phyloP scores from a whole-genome alignment of 2,797 vertebrate species.

The Chanos chanos region DNA sequence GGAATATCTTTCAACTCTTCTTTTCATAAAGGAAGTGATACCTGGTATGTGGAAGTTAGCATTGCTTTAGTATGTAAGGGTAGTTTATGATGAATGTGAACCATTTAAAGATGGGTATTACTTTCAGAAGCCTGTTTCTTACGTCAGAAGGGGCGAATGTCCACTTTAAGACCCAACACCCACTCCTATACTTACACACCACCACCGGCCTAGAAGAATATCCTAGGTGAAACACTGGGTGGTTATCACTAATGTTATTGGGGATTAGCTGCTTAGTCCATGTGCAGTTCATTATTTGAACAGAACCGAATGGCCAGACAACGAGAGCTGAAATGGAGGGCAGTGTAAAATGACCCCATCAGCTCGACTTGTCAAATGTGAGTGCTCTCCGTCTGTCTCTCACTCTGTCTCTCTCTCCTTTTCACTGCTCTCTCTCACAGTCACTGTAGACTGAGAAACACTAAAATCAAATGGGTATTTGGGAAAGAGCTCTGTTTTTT shows the following conservation, averaged over 20 bases:
- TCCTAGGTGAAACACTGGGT: not conserved
- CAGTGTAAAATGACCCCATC: conserved; percentile 33
- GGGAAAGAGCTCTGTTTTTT: conserved; percentile 29
- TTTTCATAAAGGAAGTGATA: no score
- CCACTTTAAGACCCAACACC: no score
- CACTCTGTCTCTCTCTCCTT: not conserved
- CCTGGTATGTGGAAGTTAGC: no score
- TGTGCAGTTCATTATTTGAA: conserved; percentile 21
- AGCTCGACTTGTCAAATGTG: conserved; percentile 11
- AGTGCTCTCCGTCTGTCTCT: not conserved
- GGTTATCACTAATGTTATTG: not conserved
- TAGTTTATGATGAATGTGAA: not conserved
- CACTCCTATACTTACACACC: no score
- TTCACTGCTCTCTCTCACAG: not conserved
- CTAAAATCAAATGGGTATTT: conserved; percentile 24
- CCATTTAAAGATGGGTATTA: no score
- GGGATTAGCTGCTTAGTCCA: conserved; percentile 1
- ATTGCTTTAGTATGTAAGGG: not conserved
- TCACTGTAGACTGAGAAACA: conserved; percentile 9
- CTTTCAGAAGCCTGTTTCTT: no score
- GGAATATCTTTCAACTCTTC: no score
- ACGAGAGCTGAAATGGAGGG: conserved; percentile 27
- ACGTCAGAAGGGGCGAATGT: no score
- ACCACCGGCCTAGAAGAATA: no score
- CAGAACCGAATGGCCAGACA: not conserved